phyloP scores from a whole-genome alignment of 1,140 invertebrate species.

The Drosophila kepulauana region DNA sequence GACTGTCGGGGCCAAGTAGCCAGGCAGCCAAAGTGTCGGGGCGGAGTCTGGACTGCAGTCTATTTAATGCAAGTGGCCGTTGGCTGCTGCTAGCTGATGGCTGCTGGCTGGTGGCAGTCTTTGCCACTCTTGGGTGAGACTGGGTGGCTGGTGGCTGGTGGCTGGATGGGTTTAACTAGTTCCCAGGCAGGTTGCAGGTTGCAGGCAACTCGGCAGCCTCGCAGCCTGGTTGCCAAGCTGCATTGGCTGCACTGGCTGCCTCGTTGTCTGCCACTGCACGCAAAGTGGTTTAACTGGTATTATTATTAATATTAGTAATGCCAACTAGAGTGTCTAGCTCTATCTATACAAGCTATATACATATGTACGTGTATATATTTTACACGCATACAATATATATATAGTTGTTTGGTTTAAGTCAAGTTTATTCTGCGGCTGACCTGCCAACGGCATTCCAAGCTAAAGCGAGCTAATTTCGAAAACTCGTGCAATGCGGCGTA shows the following conservation, averaged over 20 bases:
- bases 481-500: slow-evolving; percentile 34
- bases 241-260: slow-evolving; percentile 40
- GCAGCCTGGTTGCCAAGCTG: slow-evolving; percentile 11
- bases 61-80: slow-evolving; percentile 18
- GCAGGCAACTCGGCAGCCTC: slow-evolving; percentile 1
- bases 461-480: slow-evolving; percentile 27
- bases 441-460: slow-evolving; percentile 48
- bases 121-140: slow-evolving; percentile 17
- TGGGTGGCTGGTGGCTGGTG: slow-evolving; percentile 33
- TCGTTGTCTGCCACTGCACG: slow-evolving; percentile 67
- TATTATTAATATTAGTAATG: slow-evolving; percentile 73
- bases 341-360: slow-evolving; percentile 4
- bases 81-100: neutral
- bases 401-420: slow-evolving; percentile 33
- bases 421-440: slow-evolving; percentile 48
- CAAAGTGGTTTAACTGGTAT: slow-evolving; percentile 77
- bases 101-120: slow-evolving; percentile 9
- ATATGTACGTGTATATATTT: slow-evolving; percentile 16
- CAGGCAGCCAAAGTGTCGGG: slow-evolving; percentile 37
- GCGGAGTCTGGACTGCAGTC: slow-evolving; percentile 6
- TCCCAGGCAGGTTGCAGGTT: slow-evolving; percentile 29
- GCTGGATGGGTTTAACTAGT: slow-evolving; percentile 41
- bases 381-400: neutral
- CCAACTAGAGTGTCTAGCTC: slow-evolving; percentile 45
- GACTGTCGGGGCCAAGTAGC: slow-evolving; percentile 39